Evolutionary conservation across 2,888 invertebrate genomes (phyloP), one percentile per base, ranked within the genome.

Genomic region (Xylota sylvarum): DNA sequence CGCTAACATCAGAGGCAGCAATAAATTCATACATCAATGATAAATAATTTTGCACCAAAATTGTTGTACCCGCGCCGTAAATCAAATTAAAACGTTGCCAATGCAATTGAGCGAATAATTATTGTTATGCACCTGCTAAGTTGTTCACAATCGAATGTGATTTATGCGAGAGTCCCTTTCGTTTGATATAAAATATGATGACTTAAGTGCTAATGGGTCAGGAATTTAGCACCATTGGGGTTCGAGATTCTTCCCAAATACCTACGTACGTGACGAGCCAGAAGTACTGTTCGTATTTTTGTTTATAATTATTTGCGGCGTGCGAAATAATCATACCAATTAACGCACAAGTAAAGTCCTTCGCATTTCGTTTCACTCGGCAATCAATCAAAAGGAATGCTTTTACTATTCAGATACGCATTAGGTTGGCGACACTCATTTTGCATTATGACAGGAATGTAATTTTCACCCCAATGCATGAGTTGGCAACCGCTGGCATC

Each of bases 121-220:
- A 82, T 69, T 76, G 76, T 64, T 70, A 70, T 70, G 70, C 82
- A 82, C 76, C 82, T 76, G 82, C 82, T 82, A 76, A 82, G 82
- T 70, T 70, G 76, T 56, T 80, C 73, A 65, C 80, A 73, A 80
- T 67, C 80, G 80, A 80, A 65, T 55, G 30, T 64, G 76, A 82
- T 82, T 82, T 70, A 82, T 82, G 48, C 35, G 12, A 69, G 14
- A 40, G 50, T 27, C 35, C 62, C 35, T 35, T 27, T 62, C 30
- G 55, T 64, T 69, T 52, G 58, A 64, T 37, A 40, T 82, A 76
- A 82, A 19, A 35, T 76, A 76, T 70, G 64, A 32, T 7, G 7
- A 43, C 40, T 69, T 12, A 55, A 46, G 69, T 62, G 52, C 60
- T 52, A 62, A 60, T 62, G 23, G 74, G 52, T 73, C 46, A 52